Evolutionary conservation across 2,888 invertebrate genomes (phyloP), one percentile per base, ranked within the genome.

Genomic region (Lithodes maja): DNA sequence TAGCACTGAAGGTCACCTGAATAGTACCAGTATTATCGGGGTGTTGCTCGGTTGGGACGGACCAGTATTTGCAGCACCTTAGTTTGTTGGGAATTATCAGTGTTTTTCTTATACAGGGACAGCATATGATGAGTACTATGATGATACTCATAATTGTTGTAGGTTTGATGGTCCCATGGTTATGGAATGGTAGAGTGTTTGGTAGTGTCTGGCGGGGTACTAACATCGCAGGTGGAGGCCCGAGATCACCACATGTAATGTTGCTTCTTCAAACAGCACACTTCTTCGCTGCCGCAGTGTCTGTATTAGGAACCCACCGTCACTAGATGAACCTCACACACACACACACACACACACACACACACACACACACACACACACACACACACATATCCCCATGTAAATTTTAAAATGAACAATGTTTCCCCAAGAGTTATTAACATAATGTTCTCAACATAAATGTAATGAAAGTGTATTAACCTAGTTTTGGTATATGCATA

Each of bases 201-300:
- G 49, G 80, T 50, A 61, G 61, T 55, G 61, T 61, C 17, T 77
- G 52, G 75, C 75, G 75, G 49, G 49, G 55, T 74, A 85, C 86
- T 90, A 89, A 78, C 88, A 90, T 71, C 88, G 90, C 7, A 90
- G 90, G 71, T 89, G 90, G 74, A 90, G 90, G 85, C 90, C 88
- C 49, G 88, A 86, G 86, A 90, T 89, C 79, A 90, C 86, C 84
- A 90, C 88, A 83, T 90, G 90, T 83, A 90, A 83, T 54, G 90
- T 83, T 68, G 87, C 80, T 80, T 90, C 90, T 78, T 90, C 90
- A 84, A 90, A 90, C 85, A 90, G 83, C 85, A 90, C 90, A 85
- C 89, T 88, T 83, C 87, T 79, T 80, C 89, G 82, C 69, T 89
- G 89, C 61, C 89, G 85, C 85, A 89, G 81, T 50, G 88, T 89